Evolutionary conservation across 1,140 invertebrate species (phyloP), one percentile per base, ranked within the genome.

Genomic region (Coptotermes formosanus): DNA sequence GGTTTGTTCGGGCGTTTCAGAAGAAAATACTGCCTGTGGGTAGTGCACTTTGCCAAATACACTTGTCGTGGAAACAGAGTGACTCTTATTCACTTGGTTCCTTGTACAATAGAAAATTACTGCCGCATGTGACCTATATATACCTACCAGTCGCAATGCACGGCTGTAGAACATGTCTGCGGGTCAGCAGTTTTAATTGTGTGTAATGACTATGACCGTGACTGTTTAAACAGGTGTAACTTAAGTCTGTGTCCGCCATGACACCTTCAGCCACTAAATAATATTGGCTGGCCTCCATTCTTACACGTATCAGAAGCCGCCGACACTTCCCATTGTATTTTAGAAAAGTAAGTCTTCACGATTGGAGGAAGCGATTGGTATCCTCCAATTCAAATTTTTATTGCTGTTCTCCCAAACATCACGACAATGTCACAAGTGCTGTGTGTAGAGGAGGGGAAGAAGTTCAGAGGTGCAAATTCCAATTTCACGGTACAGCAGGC

Each of bases 401-500:
- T 75, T 25, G 4, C 0, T 75, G 64, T 25, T 30, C 64, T 75
- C 25, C n/a, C 25, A 55, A 16, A 55, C 64, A 25, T 30, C 25
- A 75, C n/a, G 7, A 2, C n/a, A 75, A n/a, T 30, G 64, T 75
- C n/a, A 75, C n/a, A 16, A 75, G n/a, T 25, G 4, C 64, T 75
- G 64, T 75, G 64, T 25, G 64, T 75, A 30, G 64, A 30, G 30
- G 8, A 75, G 52, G 64, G 64, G 64, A n/a, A 30, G n/a, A 75
- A 75, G 64, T 75, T 75, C 14, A 16, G 64, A 75, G 64, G 25
- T 75, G 64, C 64, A 75, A 75, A 75, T 75, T 75, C 30, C 64
- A 75, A 75, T 75, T 75, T 75, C 64, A 75, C 64, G 64, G 64
- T 75, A 75, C 64, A 30, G n/a, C 64, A 75, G 64, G 25, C 64